These are phyloP conservation scores for Sericinus montela DNA, from an alignment of 2,888 invertebrate species.

Conservation along the genomic window DNA sequence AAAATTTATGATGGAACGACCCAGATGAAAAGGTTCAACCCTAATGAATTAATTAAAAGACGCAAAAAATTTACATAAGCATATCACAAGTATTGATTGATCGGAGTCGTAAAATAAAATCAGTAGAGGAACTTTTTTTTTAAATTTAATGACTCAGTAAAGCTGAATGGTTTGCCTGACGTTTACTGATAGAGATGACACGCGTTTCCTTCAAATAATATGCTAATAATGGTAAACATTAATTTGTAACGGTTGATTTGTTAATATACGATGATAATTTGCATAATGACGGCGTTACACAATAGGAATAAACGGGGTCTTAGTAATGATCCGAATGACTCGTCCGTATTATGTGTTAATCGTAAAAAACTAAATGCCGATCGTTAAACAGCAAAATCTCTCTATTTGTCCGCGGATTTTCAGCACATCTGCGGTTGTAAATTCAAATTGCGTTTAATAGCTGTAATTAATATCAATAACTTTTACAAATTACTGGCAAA, in stretches of 20 bases:
- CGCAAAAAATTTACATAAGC: slow-evolving; percentile 55
- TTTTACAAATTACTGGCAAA: slow-evolving; percentile 20
- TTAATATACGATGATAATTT: slow-evolving; percentile 58
- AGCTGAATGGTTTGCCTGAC: slow-evolving; percentile 43
- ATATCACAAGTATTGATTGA: slow-evolving; percentile 55
- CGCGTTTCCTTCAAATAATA: slow-evolving; percentile 64
- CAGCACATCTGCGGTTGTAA: slow-evolving; percentile 53
- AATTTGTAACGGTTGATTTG: slow-evolving; percentile 79
- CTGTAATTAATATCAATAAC: slow-evolving; percentile 25
- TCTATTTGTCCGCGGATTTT: slow-evolving; percentile 37
- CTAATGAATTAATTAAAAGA: slow-evolving; percentile 63
- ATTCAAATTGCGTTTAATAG: slow-evolving; percentile 29
- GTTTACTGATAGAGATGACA: slow-evolving; percentile 50
- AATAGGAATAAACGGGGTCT: slow-evolving; percentile 32
- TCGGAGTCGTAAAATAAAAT: slow-evolving; percentile 62
- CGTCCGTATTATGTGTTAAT: slow-evolving; percentile 51
- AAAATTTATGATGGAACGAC: slow-evolving; percentile 52
- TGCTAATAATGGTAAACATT: slow-evolving; percentile 73
- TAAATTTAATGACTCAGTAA: slow-evolving; percentile 53
- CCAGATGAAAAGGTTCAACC: slow-evolving; percentile 30
- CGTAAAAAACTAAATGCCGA: slow-evolving; percentile 49
- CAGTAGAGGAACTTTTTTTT: slow-evolving; percentile 32
- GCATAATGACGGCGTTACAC: slow-evolving; percentile 59
- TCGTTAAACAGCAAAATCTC: slow-evolving; percentile 45
- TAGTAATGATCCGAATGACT: slow-evolving; percentile 58